phyloP scores from a whole-genome alignment of 92 coral and sea anemone genomes.

The Pocillopora grandis region DNA sequence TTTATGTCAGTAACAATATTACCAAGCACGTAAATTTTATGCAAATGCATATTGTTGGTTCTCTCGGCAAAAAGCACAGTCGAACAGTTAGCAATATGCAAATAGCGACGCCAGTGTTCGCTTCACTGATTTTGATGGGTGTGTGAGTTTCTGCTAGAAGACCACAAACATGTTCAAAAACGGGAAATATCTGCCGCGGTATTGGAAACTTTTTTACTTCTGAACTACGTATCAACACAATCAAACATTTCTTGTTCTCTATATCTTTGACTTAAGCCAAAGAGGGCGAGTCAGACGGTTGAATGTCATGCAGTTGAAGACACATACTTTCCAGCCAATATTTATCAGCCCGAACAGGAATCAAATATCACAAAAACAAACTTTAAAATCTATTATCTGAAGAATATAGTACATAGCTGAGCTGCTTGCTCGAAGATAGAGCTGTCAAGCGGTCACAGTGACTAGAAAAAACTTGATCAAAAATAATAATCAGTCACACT shows the following conservation, averaged over 20 bases:
- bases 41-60: constrained; percentile 15
- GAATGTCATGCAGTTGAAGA: background rate
- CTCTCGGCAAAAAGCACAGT: background rate
- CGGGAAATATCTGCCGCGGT: constrained; percentile 13
- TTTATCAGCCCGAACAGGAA: background rate
- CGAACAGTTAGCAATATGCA: constrained; percentile 18
- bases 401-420: background rate
- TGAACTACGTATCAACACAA: background rate
- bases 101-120: constrained; percentile 16
- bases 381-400: background rate
- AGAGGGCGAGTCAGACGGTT: background rate
- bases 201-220: background rate
- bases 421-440: background rate
- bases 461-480: background rate
- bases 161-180: background rate
- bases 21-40: constrained; percentile 26
- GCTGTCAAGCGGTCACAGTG: background rate
- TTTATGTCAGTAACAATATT: constrained; percentile 34
- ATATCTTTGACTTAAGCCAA: background rate
- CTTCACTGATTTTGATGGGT: constrained; percentile 33
- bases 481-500: background rate
- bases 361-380: constrained; percentile 13
- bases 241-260: background rate
- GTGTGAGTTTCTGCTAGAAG: background rate
- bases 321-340: constrained; percentile 25